Percentiles rank a stretch among this genome's conserved stretches.
phyloP scores from a whole-genome alignment of 2,888 invertebrate species.

The Timandra comae region DNA sequence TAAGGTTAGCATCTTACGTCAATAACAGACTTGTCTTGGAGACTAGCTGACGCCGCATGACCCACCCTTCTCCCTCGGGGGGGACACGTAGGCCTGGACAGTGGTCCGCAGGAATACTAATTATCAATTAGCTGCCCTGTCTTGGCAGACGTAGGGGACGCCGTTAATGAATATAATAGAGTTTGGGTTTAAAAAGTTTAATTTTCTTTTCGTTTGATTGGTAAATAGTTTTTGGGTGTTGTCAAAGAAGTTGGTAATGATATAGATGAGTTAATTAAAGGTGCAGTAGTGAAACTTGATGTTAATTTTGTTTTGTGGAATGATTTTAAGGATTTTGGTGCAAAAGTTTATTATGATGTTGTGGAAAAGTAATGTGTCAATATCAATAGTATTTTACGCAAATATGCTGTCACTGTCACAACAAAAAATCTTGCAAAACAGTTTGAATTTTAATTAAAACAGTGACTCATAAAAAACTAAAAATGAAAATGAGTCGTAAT shows the following conservation, averaged over 20 bases:
- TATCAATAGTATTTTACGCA: no score
- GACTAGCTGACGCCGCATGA: slow-evolving; percentile 42
- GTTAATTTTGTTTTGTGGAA: no score
- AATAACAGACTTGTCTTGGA: slow-evolving; percentile 47
- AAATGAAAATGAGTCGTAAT: slow-evolving; percentile 4
- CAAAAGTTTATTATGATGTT: no score
- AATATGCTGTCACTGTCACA: no score
- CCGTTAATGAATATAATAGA: slow-evolving; percentile 20
- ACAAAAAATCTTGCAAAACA: no score
- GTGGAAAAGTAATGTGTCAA: no score
- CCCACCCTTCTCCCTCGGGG: slow-evolving; percentile 26
- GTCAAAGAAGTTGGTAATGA: no score
- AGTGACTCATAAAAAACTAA: not conserved
- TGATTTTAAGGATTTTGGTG: no score
- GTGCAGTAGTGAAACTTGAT: no score
- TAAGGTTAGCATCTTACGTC: slow-evolving; percentile 46
- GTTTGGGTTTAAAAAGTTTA: slow-evolving; percentile 15
- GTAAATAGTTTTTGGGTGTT: not conserved
- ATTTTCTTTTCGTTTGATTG: slow-evolving; percentile 5
- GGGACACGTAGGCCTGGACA: slow-evolving; percentile 61
- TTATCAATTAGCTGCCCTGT: slow-evolving; percentile 55
- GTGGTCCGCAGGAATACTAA: slow-evolving; percentile 57
- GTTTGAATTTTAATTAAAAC: not conserved
- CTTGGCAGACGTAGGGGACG: slow-evolving; percentile 27
- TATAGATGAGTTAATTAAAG: no score